phyloP scores from a whole-genome alignment of 2,888 invertebrate species.

The Dicyrtomina minuta region DNA sequence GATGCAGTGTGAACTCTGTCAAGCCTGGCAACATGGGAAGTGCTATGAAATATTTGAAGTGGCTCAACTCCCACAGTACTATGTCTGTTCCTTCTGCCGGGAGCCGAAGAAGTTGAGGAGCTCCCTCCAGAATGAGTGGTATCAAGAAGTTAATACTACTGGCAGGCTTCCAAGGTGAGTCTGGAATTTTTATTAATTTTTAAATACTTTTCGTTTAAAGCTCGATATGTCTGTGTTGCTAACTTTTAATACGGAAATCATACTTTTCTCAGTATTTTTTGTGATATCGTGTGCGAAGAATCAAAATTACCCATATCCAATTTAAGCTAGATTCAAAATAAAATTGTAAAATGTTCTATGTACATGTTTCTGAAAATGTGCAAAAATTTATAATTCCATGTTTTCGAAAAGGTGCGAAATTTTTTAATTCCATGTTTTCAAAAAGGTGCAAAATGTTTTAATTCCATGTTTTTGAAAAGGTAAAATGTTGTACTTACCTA shows the following conservation, averaged over 20 bases:
- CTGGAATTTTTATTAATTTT: constrained; percentile 5
- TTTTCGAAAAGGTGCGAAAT: too few relatives aligned
- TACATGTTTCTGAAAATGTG: too few relatives aligned
- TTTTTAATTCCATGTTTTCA: too few relatives aligned
- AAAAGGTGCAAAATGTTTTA: too few relatives aligned
- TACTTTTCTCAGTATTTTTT: constrained; percentile 16
- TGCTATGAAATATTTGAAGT: constrained; percentile 84
- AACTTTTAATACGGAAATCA: not conserved
- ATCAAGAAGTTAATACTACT: constrained; percentile 85
- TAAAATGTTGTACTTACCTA: too few relatives aligned
- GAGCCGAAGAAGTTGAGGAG: constrained; percentile 74
- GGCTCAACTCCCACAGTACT: constrained; percentile 84
- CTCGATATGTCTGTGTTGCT: too few relatives aligned
- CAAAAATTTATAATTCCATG: too few relatives aligned
- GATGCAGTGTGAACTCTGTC: constrained; percentile 90
- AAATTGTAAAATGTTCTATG: too few relatives aligned
- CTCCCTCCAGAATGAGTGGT: constrained; percentile 75
- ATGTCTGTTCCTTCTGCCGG: constrained; percentile 85
- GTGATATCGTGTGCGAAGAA: too few relatives aligned
- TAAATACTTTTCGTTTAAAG: not conserved
- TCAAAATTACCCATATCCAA: too few relatives aligned
- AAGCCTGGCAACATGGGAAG: constrained; percentile 94
- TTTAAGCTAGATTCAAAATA: too few relatives aligned
- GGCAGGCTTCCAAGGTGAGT: constrained; percentile 67
- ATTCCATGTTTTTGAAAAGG: too few relatives aligned